Evolutionary conservation across 2,113 vertebrate genomes (phyloP).

Genomic region (Pollimyrus isidori): DNA sequence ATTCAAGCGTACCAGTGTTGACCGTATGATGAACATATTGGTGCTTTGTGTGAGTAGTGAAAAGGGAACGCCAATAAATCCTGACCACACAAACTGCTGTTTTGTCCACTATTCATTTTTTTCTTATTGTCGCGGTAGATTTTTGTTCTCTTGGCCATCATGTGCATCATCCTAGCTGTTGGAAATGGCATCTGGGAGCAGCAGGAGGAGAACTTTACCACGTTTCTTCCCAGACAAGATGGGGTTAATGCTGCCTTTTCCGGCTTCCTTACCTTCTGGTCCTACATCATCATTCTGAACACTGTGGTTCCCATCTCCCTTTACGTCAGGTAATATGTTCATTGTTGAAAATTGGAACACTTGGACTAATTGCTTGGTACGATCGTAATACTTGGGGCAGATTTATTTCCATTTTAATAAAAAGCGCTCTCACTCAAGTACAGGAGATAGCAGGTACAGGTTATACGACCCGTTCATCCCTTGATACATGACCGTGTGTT

Average conservation of each 20-base stretch:
- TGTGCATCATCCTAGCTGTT: conserved; percentile 80
- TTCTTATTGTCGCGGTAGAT: conserved; percentile 59
- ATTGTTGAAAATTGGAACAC: background rate
- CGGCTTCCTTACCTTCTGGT: conserved; percentile 83
- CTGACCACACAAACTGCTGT: background rate
- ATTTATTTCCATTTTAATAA: background rate
- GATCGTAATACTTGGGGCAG: background rate
- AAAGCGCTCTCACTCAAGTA: background rate
- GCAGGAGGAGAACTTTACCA: conserved; percentile 72
- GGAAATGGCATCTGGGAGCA: conserved; percentile 82
- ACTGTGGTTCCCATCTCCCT: conserved; percentile 95
- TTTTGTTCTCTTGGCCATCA: conserved; percentile 73
- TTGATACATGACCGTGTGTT: background rate
- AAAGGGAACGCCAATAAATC: background rate
- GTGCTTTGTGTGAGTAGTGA: conserved; percentile 73
- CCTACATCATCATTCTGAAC: conserved; percentile 95
- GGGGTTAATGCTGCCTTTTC: conserved; percentile 61
- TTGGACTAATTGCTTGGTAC: background rate
- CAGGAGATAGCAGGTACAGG: background rate
- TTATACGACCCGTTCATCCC: too few species aligned
- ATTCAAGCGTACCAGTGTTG: conserved; percentile 85
- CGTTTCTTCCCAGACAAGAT: conserved; percentile 70
- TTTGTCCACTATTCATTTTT: background rate
- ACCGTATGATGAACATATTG: conserved; percentile 82
- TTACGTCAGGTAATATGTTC: conserved; percentile 73